Conservation (phyloP, 2,113 vertebrate genomes). For the Callocephalon fimbriatum region DNA sequence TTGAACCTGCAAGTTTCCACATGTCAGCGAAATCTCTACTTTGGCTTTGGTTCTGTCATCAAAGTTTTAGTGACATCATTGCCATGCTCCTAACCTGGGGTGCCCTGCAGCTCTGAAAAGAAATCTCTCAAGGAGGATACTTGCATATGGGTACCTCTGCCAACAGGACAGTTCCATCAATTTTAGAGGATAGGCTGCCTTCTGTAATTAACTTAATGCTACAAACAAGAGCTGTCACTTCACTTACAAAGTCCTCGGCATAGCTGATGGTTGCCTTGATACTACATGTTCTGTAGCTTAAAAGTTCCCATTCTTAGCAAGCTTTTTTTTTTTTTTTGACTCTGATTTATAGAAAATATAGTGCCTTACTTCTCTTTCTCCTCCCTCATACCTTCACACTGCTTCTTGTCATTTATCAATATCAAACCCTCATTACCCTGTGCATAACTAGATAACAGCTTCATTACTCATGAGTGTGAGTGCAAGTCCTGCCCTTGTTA, state of each 20-base stretch:
- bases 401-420: not conserved
- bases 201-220: not conserved
- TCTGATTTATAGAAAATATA: not conserved
- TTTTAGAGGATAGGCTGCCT: not conserved
- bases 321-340: not conserved
- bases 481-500: not conserved
- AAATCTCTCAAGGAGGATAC: not conserved
- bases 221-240: not conserved
- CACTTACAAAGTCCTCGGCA: not conserved
- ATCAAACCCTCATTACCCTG: not conserved
- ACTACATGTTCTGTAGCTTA: not conserved
- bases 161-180: not conserved
- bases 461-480: not conserved
- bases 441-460: not conserved
- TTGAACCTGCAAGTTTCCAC: constrained; percentile 2
- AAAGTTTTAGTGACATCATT: not conserved
- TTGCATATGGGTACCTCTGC: not conserved
- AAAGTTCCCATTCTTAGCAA: not conserved
- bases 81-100: not conserved
- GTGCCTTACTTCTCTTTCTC: not conserved
- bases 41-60: not conserved
- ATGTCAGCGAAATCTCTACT: not conserved
- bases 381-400: not conserved
- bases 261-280: not conserved
- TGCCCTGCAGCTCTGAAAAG: not conserved